Percentiles rank a stretch among this genome's conserved stretches.
Evolutionary conservation across 2,888 invertebrate genomes (phyloP).

Genomic region (Synergus laeviventris): DNA sequence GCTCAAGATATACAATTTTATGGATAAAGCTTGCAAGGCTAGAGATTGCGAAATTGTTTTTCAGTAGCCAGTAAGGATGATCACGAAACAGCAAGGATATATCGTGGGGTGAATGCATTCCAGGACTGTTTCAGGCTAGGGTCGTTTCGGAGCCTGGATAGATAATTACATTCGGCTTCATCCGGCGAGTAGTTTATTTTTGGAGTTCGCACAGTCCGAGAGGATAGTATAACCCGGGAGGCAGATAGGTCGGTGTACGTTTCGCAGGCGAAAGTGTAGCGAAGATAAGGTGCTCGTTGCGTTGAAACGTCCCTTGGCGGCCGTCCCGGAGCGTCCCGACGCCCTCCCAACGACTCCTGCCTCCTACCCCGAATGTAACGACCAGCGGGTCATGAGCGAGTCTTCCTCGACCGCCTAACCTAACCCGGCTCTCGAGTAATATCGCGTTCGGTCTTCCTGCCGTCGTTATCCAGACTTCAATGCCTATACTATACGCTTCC

Average conservation of each 20-base stretch:
- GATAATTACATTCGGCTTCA: conserved; percentile 56
- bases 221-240: conserved; percentile 45
- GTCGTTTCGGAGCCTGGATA: conserved; percentile 55
- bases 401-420: conserved; percentile 46
- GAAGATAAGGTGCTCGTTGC: conserved; percentile 74
- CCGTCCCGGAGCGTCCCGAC: conserved; percentile 64
- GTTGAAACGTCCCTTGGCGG: conserved; percentile 72
- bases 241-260: conserved; percentile 65
- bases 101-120: conserved; percentile 36
- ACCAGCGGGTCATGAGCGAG: conserved; percentile 52
- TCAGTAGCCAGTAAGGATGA: conserved; percentile 9
- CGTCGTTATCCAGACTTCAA: conserved; percentile 64
- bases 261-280: conserved; percentile 67
- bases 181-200: conserved; percentile 54
- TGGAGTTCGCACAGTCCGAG: conserved; percentile 42
- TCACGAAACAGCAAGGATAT: conserved; percentile 29
- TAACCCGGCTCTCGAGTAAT: conserved; percentile 62
- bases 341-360: conserved; percentile 52
- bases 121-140: conserved; percentile 38
- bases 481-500: conserved; percentile 50
- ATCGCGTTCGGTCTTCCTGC: conserved; percentile 58
- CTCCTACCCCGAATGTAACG: conserved; percentile 49
- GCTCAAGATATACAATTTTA: no score
- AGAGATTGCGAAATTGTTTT: conserved; percentile 4
- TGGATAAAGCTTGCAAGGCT: neutral